phyloP scores from a whole-genome alignment of 1,140 invertebrate genomes.

The Hormaphis cornu region DNA sequence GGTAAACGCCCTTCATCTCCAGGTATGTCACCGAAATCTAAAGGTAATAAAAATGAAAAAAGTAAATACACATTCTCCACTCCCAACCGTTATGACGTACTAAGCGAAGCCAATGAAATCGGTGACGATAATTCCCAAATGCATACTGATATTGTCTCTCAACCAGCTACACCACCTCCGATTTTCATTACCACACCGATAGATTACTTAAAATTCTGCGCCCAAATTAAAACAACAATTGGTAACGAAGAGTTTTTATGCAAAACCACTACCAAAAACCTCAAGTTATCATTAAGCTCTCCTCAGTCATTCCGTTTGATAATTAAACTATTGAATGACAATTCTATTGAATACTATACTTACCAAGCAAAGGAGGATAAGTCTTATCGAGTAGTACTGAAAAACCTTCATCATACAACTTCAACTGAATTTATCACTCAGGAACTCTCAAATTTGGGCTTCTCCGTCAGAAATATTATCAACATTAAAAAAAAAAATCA shows the following conservation, averaged over 20 bases:
- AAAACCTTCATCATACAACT: slow-evolving; percentile 18
- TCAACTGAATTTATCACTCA: background rate
- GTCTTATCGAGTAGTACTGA: slow-evolving; percentile 28
- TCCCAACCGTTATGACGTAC: background rate
- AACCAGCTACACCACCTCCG: background rate
- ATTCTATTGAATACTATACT: slow-evolving; percentile 34
- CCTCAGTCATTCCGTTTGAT: background rate
- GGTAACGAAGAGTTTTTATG: slow-evolving; percentile 3
- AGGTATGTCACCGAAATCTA: background rate
- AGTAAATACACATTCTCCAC: background rate
- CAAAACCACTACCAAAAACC: slow-evolving; percentile 10
- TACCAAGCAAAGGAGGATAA: slow-evolving; percentile 40
- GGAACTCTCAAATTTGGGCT: background rate
- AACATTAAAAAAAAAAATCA: slow-evolving; percentile 21
- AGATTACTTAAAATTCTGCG: background rate
- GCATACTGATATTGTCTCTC: background rate
- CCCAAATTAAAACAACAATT: background rate
- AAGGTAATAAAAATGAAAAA: background rate
- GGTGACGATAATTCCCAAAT: background rate
- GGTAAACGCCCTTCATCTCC: background rate
- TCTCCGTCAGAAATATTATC: slow-evolving; percentile 7
- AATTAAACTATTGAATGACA: slow-evolving; percentile 6
- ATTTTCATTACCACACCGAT: background rate
- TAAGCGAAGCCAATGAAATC: background rate
- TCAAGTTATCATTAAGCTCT: background rate